Conservation (phyloP, 2,113 vertebrate genomes). For the Mungos mungo region DNA sequence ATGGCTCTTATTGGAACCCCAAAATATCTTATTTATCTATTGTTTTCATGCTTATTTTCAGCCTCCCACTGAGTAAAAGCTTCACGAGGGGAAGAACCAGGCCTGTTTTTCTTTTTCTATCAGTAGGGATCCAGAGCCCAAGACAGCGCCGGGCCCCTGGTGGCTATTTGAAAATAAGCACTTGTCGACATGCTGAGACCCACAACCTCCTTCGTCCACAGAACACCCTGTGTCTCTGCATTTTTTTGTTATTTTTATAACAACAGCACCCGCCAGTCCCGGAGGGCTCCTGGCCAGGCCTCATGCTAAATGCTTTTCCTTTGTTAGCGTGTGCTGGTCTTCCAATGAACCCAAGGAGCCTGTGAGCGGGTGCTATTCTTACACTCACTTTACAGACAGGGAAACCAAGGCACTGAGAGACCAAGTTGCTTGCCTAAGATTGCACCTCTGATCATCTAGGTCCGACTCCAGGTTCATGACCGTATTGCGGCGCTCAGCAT, state of each 20-base stretch:
- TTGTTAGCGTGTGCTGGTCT: neutral
- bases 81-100: neutral
- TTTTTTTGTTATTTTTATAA: neutral
- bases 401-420: neutral
- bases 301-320: neutral
- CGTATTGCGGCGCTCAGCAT: accelerated
- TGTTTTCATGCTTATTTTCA: neutral
- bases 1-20: neutral
- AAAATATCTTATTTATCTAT: neutral
- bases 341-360: neutral
- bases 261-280: too few relatives aligned
- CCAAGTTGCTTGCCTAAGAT: neutral
- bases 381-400: neutral
- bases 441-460: neutral
- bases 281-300: neutral
- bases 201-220: neutral
- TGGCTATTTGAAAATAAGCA: neutral
- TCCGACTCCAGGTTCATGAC: neutral
- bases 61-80: neutral
- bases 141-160: neutral
- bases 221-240: neutral
- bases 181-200: neutral
- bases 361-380: neutral
- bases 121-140: neutral
- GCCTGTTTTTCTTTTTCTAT: neutral